phyloP scores from a whole-genome alignment of 2,888 invertebrate genomes.

The Elysia crispata region DNA sequence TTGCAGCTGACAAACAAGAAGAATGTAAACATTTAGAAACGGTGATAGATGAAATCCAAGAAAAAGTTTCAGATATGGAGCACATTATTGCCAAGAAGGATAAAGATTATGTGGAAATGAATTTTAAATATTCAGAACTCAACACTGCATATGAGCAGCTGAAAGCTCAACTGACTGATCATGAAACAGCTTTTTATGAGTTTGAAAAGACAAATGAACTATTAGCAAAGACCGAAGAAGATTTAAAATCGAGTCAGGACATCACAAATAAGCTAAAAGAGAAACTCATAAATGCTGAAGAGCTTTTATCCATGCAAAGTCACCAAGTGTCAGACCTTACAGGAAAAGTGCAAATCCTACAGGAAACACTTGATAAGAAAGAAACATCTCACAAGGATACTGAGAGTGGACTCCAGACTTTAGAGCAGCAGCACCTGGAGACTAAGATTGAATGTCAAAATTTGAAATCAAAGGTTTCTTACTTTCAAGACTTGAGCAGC shows the following conservation, averaged over 20 bases:
- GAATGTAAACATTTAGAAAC: too few relatives aligned
- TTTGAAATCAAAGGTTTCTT: conserved; percentile 21
- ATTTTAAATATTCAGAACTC: too few relatives aligned
- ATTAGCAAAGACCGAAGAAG: background rate
- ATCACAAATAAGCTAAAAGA: background rate
- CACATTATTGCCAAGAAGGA: too few relatives aligned
- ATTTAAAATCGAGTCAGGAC: background rate
- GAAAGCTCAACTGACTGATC: background rate
- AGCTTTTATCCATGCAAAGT: conserved; percentile 37
- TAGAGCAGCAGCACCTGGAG: conserved; percentile 33
- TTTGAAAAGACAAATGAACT: background rate
- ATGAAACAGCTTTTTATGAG: background rate
- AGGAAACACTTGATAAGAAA: conserved; percentile 37
- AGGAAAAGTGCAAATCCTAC: conserved; percentile 21
- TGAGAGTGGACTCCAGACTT: conserved; percentile 34
- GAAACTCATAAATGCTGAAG: conserved; percentile 25
- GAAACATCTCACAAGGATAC: conserved; percentile 42
- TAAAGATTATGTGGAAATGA: too few relatives aligned
- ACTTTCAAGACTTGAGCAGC: conserved; percentile 22
- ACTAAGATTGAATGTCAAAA: conserved; percentile 32
- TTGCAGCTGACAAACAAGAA: too few relatives aligned
- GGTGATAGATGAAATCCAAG: too few relatives aligned
- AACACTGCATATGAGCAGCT: too few relatives aligned
- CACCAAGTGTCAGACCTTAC: conserved; percentile 35
- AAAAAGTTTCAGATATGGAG: too few relatives aligned